phyloP scores from a whole-genome alignment of 1,140 invertebrate species.

The Drosophila nebulosa region DNA sequence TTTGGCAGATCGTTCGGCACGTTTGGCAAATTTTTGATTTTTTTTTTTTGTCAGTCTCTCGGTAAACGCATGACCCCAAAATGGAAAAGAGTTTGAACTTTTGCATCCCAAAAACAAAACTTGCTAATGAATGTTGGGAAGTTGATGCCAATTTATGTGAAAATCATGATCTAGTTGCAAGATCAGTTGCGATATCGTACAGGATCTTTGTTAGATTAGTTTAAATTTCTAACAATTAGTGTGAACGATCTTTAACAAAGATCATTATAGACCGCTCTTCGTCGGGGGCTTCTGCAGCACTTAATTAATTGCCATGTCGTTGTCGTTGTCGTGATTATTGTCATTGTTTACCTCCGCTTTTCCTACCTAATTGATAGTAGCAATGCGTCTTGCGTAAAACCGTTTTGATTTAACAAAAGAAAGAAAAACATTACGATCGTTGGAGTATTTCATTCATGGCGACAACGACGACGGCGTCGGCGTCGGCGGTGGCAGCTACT shows the following conservation, averaged over 20 bases:
- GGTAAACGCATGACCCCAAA: constrained; percentile 30
- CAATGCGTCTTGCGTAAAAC: constrained; percentile 56
- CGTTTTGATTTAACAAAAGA: constrained; percentile 45
- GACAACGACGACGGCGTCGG: too few relatives aligned
- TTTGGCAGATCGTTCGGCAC: constrained; percentile 44
- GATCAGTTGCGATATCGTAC: background rate
- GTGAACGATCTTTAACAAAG: background rate
- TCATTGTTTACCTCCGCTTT: background rate
- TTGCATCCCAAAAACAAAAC: constrained; percentile 17
- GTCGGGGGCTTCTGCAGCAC: constrained; percentile 6
- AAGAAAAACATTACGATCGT: constrained; percentile 36
- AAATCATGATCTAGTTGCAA: background rate
- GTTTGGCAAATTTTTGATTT: constrained; percentile 27
- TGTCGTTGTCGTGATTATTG: background rate
- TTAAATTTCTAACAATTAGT: constrained; percentile 2
- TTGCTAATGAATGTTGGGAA: constrained; percentile 1
- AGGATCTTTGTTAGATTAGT: background rate
- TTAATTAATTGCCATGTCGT: constrained; percentile 46
- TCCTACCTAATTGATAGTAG: constrained; percentile 66
- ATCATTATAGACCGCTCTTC: constrained; percentile 7
- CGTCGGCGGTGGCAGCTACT: constrained; percentile 20
- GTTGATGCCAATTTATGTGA: constrained; percentile 25
- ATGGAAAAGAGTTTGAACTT: constrained; percentile 45
- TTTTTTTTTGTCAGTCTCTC: constrained; percentile 20
- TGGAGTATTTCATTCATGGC: constrained; percentile 62